These are phyloP conservation scores for Asteroscopus sphinx DNA, from an alignment of 2,888 invertebrate genomes.

Conservation along the genomic window DNA sequence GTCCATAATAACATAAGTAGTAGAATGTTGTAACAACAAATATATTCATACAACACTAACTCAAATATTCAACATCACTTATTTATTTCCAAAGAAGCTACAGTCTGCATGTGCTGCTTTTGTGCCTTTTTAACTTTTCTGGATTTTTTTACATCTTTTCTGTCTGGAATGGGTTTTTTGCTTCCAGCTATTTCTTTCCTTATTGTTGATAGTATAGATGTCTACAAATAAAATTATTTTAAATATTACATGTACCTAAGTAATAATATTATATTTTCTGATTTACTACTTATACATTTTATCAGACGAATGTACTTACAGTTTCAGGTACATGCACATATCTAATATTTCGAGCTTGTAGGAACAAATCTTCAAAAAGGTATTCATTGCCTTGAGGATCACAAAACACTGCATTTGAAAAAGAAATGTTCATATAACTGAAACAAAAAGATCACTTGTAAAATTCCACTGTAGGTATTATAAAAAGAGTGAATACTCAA, in stretches of 20 bases:
- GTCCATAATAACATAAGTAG: too few species aligned
- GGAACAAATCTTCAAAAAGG: conserved; percentile 90
- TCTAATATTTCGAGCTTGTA: conserved; percentile 91
- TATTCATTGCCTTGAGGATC: conserved; percentile 91
- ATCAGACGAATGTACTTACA: conserved; percentile 68
- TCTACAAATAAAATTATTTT: conserved; percentile 73
- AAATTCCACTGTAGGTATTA: background rate
- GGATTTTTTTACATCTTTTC: conserved; percentile 72
- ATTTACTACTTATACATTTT: too few species aligned
- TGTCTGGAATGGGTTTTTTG: conserved; percentile 58
- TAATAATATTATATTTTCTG: background rate
- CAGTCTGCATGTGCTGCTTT: conserved; percentile 86
- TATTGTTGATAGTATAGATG: conserved; percentile 85
- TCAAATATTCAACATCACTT: conserved; percentile 27
- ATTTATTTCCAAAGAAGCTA: conserved; percentile 71
- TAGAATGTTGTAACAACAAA: background rate
- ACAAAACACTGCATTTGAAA: conserved; percentile 91
- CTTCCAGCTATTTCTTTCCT: conserved; percentile 77
- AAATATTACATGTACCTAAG: background rate
- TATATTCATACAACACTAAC: too few species aligned
- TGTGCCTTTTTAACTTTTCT: conserved; percentile 87
- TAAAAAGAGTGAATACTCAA: too few species aligned
- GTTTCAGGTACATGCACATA: conserved; percentile 92
- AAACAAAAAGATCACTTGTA: conserved; percentile 55
- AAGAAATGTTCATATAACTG: conserved; percentile 92